phyloP scores from a whole-genome alignment of 2,113 vertebrate genomes.

The Bucco capensis region DNA sequence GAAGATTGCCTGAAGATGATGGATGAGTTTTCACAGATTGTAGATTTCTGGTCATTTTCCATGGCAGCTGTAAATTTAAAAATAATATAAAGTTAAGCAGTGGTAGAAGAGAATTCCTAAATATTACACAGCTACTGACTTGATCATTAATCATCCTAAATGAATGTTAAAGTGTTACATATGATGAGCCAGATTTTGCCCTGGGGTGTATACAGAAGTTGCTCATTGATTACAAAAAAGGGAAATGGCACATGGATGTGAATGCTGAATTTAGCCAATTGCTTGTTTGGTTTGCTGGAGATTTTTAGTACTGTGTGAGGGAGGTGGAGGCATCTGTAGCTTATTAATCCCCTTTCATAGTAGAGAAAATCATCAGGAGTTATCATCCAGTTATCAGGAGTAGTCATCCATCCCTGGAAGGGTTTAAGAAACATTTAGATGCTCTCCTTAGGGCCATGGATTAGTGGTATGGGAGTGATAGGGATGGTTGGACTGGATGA shows the following conservation, averaged over 20 bases:
- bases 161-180: constrained; percentile 19
- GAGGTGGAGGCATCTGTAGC: neutral
- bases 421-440: no score
- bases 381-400: no score
- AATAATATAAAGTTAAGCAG: constrained; percentile 44
- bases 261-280: neutral
- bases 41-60: constrained; percentile 86
- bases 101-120: constrained; percentile 28
- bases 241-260: neutral
- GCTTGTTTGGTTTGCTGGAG: neutral
- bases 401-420: no score
- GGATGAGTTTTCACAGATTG: constrained; percentile 80
- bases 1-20: constrained; percentile 72
- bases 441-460: no score
- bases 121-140: constrained; percentile 9
- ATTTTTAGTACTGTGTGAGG: neutral
- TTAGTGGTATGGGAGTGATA: no score
- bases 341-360: neutral
- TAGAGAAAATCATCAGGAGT: neutral
- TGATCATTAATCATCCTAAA: constrained; percentile 53
- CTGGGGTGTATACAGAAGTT: neutral
- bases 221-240: constrained; percentile 5
- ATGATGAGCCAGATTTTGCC: constrained; percentile 29
- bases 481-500: no score
- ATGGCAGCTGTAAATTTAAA: constrained; percentile 77